phyloP scores from a whole-genome alignment of 2,113 vertebrate genomes.

The Colinus virginianus region DNA sequence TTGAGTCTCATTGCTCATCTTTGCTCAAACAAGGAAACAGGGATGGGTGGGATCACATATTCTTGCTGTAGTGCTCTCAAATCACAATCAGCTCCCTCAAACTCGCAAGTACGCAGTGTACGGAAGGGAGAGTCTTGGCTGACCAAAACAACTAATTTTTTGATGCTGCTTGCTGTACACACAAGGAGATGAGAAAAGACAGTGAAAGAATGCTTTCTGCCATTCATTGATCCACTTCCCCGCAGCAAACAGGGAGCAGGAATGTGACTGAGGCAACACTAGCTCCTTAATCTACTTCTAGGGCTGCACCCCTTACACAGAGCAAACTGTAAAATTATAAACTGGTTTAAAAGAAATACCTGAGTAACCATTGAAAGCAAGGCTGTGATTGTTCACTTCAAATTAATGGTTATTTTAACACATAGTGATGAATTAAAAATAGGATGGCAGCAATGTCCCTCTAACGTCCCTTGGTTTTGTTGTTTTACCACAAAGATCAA shows the following conservation, averaged over 20 bases:
- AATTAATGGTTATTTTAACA: slow-evolving; percentile 67
- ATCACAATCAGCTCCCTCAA: background rate
- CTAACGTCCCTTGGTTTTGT: slow-evolving; percentile 52
- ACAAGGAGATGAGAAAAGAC: background rate
- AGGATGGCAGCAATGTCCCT: slow-evolving; percentile 34
- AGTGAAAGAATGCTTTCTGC: background rate
- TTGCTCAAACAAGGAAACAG: background rate
- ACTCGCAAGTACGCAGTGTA: background rate
- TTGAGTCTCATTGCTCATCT: background rate
- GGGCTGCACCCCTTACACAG: background rate
- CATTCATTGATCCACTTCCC: background rate
- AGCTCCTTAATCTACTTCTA: background rate
- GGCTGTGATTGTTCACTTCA: slow-evolving; percentile 11
- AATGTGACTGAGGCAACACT: background rate
- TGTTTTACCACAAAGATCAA: slow-evolving; percentile 72
- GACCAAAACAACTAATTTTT: background rate
- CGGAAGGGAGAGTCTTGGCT: background rate
- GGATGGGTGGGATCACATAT: background rate
- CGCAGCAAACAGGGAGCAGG: background rate
- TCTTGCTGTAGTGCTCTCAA: background rate
- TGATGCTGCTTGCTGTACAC: background rate
- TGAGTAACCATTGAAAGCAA: slow-evolving; percentile 45
- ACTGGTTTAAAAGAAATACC: slow-evolving; percentile 30
- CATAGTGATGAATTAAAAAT: slow-evolving; percentile 73
- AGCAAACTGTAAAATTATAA: slow-evolving; percentile 38